These are phyloP conservation scores for Torymus aiolomorphi DNA, from an alignment of 2,888 invertebrate genomes.

Conservation along the genomic window DNA sequence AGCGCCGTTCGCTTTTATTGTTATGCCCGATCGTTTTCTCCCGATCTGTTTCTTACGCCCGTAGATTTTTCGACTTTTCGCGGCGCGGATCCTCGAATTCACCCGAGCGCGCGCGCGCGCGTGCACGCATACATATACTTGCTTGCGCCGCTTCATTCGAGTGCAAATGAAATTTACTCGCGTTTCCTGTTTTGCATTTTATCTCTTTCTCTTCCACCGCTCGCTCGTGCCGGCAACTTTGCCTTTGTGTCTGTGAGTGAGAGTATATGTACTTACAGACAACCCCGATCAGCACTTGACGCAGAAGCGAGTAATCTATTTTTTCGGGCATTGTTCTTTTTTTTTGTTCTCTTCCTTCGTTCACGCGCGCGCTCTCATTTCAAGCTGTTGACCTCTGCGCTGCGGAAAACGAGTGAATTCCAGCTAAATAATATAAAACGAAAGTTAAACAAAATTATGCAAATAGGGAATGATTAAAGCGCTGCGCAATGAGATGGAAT, in stretches of 20 bases:
- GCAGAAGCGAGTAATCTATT: slow-evolving; percentile 68
- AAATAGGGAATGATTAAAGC: not conserved
- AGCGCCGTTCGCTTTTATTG: slow-evolving; percentile 48
- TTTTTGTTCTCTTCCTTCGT: not conserved
- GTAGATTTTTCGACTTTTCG: slow-evolving; percentile 44
- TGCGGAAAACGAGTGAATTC: slow-evolving; percentile 10
- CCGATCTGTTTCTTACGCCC: slow-evolving; percentile 20
- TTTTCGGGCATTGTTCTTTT: slow-evolving; percentile 8
- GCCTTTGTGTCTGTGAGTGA: not conserved
- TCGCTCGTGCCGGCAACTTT: not conserved
- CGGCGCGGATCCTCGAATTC: not conserved
- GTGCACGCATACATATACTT: not conserved
- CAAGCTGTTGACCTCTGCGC: slow-evolving; percentile 10
- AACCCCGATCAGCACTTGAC: slow-evolving; percentile 70
- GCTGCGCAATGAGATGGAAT: not conserved
- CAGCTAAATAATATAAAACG: not conserved
- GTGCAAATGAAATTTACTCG: slow-evolving; percentile 49
- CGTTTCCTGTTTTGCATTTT: slow-evolving; percentile 46
- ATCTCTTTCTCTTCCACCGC: not conserved
- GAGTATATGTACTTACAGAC: slow-evolving; percentile 67
- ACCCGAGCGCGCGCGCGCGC: no score
- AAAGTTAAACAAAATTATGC: not conserved
- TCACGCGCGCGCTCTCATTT: slow-evolving; percentile 38
- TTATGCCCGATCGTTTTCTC: slow-evolving; percentile 44
- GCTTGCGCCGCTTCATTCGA: not conserved